These are phyloP conservation scores for Sebastes diaconus DNA, from an alignment of 2,797 vertebrate genomes.

Conservation along the genomic window DNA sequence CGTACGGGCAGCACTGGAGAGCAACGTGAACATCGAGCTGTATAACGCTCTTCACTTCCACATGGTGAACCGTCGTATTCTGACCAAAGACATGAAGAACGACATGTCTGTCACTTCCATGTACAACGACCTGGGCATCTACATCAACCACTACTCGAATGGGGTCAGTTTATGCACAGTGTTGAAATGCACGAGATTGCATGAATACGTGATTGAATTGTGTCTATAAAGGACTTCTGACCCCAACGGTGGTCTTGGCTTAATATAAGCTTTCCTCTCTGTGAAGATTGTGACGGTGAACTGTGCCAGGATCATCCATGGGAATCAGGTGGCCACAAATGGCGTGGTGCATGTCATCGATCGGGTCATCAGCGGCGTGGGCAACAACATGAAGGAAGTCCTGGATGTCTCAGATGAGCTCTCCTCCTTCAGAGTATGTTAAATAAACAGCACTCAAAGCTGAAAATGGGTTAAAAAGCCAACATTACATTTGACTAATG, in stretches of 20 bases:
- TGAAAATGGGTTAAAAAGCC: background rate
- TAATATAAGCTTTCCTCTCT: background rate
- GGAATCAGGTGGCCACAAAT: slow-evolving; percentile 96
- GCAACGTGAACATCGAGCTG: slow-evolving; percentile 91
- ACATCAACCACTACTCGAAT: slow-evolving; percentile 95
- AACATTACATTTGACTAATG: background rate
- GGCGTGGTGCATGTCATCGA: slow-evolving; percentile 95
- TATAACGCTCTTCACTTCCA: slow-evolving; percentile 91
- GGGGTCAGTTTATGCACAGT: slow-evolving; percentile 82
- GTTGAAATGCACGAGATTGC: background rate
- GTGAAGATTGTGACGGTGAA: slow-evolving; percentile 95
- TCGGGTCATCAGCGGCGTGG: slow-evolving; percentile 87
- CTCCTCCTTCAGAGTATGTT: slow-evolving; percentile 86
- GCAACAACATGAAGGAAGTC: slow-evolving; percentile 86
- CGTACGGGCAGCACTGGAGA: slow-evolving; percentile 81
- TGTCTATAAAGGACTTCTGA: background rate
- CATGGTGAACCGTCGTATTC: slow-evolving; percentile 89
- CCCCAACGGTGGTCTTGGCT: background rate
- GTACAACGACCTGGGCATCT: slow-evolving; percentile 87
- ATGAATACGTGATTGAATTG: background rate
- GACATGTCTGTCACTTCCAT: slow-evolving; percentile 88
- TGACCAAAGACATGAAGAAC: slow-evolving; percentile 95
- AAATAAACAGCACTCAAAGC: background rate
- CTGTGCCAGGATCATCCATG: slow-evolving; percentile 93
- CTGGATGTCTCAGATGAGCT: slow-evolving; percentile 87